Percentiles rank a stretch among this genome's conserved stretches.
These are phyloP conservation scores for Pedicia rivosa DNA, from an alignment of 2,888 invertebrate genomes.

Conservation along the genomic window DNA sequence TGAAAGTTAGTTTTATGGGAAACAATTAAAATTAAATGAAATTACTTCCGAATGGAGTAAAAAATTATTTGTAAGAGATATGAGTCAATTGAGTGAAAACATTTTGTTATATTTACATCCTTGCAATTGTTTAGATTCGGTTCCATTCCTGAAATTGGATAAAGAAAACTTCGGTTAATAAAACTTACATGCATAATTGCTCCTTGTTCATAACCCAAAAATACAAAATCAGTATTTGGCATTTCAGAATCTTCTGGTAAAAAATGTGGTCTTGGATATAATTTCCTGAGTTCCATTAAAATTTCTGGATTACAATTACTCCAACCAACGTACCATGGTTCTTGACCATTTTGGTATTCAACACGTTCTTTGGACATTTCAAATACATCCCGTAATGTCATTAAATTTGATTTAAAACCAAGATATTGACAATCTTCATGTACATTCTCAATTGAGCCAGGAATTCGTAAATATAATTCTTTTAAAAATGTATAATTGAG, in stretches of 20 bases:
- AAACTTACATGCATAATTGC: conserved; percentile 74
- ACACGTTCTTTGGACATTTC: conserved; percentile 52
- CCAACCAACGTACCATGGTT: conserved; percentile 86
- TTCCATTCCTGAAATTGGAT: no score
- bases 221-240: conserved; percentile 77
- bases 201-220: conserved; percentile 81
- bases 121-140: no score
- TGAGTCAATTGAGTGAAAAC: no score
- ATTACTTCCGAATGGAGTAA: conserved; percentile 2
- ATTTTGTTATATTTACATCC: no score
- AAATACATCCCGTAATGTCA: conserved; percentile 59
- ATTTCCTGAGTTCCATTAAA: conserved; percentile 50
- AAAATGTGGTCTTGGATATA: conserved; percentile 70
- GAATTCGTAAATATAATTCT: conserved; percentile 46
- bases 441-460: conserved; percentile 54
- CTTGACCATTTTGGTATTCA: conserved; percentile 39
- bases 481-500: conserved; percentile 54
- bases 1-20: no score
- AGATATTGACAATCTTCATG: conserved; percentile 76
- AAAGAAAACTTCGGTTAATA: no score
- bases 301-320: conserved; percentile 79
- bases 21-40: conserved; percentile 1
- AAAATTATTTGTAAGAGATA: no score
- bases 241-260: conserved; percentile 79
- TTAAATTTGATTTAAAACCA: conserved; percentile 69